Conservation (phyloP, 2,113 vertebrate species). For the Pachyramphus minor region DNA sequence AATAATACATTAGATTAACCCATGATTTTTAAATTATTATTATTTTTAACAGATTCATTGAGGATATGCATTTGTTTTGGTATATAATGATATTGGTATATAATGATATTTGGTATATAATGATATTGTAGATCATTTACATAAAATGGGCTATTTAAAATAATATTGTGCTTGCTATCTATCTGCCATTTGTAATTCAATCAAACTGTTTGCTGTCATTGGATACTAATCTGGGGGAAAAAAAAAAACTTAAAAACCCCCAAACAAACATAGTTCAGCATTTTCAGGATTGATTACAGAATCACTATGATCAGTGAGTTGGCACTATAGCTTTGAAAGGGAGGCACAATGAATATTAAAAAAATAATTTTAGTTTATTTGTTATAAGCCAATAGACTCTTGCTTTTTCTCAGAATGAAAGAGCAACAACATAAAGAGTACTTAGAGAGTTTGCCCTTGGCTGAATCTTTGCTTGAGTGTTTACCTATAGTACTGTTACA, state of each 20-base stretch:
- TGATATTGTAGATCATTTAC: background rate
- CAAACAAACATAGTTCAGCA: background rate
- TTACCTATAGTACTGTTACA: background rate
- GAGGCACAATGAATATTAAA: background rate
- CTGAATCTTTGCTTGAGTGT: background rate
- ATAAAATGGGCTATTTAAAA: background rate
- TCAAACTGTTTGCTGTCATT: background rate
- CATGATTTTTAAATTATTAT: background rate
- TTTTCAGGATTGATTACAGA: background rate
- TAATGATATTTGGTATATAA: background rate
- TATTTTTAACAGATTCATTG: background rate
- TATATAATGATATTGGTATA: background rate
- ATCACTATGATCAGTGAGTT: background rate
- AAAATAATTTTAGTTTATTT: background rate
- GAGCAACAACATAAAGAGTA: background rate
- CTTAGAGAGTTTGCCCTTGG: background rate
- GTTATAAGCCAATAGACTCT: background rate
- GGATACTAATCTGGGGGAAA: background rate
- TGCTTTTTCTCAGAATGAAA: background rate
- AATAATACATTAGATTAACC: background rate
- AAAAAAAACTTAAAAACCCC: background rate
- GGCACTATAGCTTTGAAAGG: background rate
- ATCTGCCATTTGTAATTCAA: background rate
- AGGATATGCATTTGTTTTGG: background rate
- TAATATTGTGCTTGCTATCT: background rate